Base-by-base conservation (phyloP, 2,888 invertebrate genomes). In the Clostera curtula region DNA sequence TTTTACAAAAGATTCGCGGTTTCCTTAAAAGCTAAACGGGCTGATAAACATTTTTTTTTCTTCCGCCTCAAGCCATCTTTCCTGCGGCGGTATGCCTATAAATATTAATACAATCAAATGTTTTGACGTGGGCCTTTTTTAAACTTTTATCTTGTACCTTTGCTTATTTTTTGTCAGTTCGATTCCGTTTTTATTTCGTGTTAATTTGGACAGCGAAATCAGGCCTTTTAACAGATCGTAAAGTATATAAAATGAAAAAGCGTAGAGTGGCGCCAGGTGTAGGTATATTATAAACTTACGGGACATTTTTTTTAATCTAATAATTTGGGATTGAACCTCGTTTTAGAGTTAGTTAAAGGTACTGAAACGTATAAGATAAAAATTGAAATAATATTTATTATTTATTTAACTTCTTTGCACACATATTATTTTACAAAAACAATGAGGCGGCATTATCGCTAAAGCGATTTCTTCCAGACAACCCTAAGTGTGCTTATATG, bases 81-180 rank as follows among this genome's bases (percentile, higher is more conserved):
- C 85, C 83, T 73, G 74, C 75, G 75, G 76, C 80, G 71, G 56
- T 69, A 64, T 49, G 60, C 68, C 83, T 76, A 83, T 83, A 83
- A 83, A 83, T 83, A 82, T 83, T 83, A 83, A 82, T 80, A 82
- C 83, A 83, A 83, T 83, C 84, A 82, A 85, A 83, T 84, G 82
- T 84, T 82, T 82, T 82, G 82, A 85, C 85, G 75, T 83, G 72
- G 60, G 63, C 76, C 74, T 80, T 82, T 77, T 83, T 83, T 76
- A 83, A 80, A 65, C 74, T 77, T 72, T 82, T 76, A 76, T 79
- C 80, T 80, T 70, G 66, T 73, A 65, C 70, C 79, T 77, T 76
- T 62, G 76, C 74, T 75, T 73, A 68, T 77, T 80, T 74, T 77
- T 79, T 79, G 68, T 73, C 50, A 56, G 64, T 65, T 72, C 73